These are phyloP conservation scores for Hyppa rectilinea DNA, from an alignment of 2,888 invertebrate species.

Conservation along the genomic window DNA sequence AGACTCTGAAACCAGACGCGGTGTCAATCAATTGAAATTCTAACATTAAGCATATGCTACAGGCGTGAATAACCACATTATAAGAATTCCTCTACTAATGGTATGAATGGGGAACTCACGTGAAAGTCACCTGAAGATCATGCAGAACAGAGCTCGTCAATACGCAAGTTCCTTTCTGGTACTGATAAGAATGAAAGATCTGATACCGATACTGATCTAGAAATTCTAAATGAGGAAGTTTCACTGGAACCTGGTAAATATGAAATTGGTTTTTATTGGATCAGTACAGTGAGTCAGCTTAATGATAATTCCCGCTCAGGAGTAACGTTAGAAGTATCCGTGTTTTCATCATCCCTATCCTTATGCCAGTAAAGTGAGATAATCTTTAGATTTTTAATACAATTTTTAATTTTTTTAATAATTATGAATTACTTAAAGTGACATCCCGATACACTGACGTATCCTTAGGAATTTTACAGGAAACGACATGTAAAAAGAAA, in stretches of 20 bases:
- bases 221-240: not conserved
- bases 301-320: not conserved
- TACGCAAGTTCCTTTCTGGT: not conserved
- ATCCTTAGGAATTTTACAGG: not conserved
- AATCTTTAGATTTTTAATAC: not conserved
- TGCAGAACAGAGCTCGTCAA: not conserved
- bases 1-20: conserved; percentile 78
- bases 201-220: not conserved
- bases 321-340: not conserved
- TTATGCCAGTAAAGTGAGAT: not conserved
- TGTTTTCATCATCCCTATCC: not conserved
- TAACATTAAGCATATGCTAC: conserved; percentile 87
- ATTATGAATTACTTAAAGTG: not conserved
- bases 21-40: conserved; percentile 88
- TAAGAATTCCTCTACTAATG: conserved; percentile 72
- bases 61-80: conserved; percentile 84
- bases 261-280: not conserved
- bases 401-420: too few relatives aligned
- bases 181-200: not conserved
- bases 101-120: conserved; percentile 44
- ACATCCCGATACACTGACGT: not conserved
- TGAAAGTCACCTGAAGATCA: conserved; percentile 21
- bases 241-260: not conserved
- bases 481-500: not conserved
- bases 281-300: too few relatives aligned